phyloP scores from a whole-genome alignment of 2,797 vertebrate genomes.

The Phoxinus dragarum region DNA sequence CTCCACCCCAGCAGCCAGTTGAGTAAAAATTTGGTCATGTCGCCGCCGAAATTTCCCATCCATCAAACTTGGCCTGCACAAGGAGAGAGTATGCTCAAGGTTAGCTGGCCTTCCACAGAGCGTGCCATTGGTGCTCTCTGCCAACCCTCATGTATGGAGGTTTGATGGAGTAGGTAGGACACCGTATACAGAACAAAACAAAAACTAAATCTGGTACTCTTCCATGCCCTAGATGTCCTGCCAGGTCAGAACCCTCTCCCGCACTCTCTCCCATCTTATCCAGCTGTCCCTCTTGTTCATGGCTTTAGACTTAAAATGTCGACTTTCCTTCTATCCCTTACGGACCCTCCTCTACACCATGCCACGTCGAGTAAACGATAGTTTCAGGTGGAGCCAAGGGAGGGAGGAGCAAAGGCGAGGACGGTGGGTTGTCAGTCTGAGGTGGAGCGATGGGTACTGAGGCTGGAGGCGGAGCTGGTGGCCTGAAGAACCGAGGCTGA shows the following conservation, averaged over 20 bases:
- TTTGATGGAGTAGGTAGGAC: neutral
- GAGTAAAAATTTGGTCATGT: neutral
- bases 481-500: no score
- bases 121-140: neutral
- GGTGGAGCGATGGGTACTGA: no score
- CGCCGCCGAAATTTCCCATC: neutral
- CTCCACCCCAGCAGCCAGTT: neutral
- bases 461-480: no score
- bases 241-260: neutral
- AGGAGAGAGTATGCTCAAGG: neutral
- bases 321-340: neutral
- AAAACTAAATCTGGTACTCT: neutral
- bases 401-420: no score
- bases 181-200: slow-evolving; percentile 3
- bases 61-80: neutral
- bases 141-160: neutral
- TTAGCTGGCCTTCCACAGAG: neutral
- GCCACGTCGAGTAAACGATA: no score
- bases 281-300: neutral
- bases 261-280: neutral
- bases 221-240: slow-evolving; percentile 33
- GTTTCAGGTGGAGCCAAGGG: no score
- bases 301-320: neutral
- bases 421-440: no score
- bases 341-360: neutral